Base-by-base conservation (phyloP, 37 sponge, comb jelly and placozoan species). In the Crambe crambe region DNA sequence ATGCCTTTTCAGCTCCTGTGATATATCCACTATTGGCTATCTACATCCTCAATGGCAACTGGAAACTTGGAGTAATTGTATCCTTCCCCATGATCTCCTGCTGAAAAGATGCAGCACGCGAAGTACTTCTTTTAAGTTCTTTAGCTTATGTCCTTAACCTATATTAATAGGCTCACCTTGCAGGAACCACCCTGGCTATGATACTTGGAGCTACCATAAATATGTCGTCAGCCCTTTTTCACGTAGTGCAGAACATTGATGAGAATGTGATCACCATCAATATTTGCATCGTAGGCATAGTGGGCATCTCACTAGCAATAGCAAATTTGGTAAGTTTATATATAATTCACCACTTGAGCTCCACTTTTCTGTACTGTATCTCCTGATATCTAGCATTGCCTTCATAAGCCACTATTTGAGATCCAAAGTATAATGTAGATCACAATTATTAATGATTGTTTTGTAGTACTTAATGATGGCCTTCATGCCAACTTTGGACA, bases 151-250 rank as follows among this genome's bases (percentile, higher is more conserved):
- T 32, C 66, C 66, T 65, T 65, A 31, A 65, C 66, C 25, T 8
- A 30, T 30, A 17, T 30, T 65, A 8, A 18, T 32, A 65, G 66
- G 66, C 66, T 6, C 66, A 65, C 2, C 12, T 65, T 6, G 35
- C 66, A 34, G 35, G 66, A 31, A 30, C 10, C 10, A 32, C 35
- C 10, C 3, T 65, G 35, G 66, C 32, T 5, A 2, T 31, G 31
- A 32, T 65, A 26, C 66, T 65, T 2, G 66, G 66, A 65, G 66
- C 66, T 65, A 17, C 30, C 31, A 18, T 65, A 34, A 65, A 65
- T 65, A 6, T 18, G 25, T 65, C 66, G 2, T 30, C 34, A 31
- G 27, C 66, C 15, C 1, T 65, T 30, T 30, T 65, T 65, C 66
- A 65, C 10, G 31, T 31, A 31, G 34, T 65, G 15, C 2, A 31